Conservation (phyloP, 2,888 invertebrate genomes). For the Pseudococcus longispinus region DNA sequence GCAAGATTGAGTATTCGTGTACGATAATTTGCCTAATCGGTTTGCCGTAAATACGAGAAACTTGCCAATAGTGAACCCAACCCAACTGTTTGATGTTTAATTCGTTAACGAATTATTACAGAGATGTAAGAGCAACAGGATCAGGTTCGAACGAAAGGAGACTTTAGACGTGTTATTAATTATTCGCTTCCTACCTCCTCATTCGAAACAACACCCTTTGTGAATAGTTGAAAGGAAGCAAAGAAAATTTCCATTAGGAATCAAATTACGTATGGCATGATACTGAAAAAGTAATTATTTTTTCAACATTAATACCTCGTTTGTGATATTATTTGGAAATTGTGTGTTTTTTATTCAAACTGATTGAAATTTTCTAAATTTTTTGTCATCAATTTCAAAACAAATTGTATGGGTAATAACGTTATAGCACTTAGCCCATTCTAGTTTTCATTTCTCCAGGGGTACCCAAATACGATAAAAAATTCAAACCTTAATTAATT, state of each 20-base stretch:
- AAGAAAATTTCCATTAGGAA: no score
- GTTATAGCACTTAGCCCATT: no score
- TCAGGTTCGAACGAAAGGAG: not conserved
- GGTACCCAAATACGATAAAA: not conserved
- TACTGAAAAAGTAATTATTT: no score
- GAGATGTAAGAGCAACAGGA: not conserved
- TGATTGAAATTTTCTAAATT: no score
- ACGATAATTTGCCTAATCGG: slow-evolving; percentile 31
- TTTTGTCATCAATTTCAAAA: no score
- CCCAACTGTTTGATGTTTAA: not conserved
- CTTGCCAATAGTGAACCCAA: not conserved
- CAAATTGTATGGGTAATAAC: no score
- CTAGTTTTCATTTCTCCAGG: no score
- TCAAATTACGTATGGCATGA: no score
- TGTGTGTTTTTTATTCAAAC: no score
- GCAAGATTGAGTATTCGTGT: not conserved
- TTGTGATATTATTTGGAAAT: no score
- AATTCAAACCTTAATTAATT: not conserved
- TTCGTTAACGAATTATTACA: not conserved
- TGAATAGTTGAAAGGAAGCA: not conserved
- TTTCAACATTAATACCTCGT: no score
- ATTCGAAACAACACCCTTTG: not conserved
- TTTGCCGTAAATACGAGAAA: slow-evolving; percentile 17
- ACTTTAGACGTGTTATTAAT: not conserved
- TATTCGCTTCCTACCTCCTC: not conserved